These are phyloP conservation scores for Menidia menidia DNA, from an alignment of 2,797 vertebrate genomes.

Conservation along the genomic window DNA sequence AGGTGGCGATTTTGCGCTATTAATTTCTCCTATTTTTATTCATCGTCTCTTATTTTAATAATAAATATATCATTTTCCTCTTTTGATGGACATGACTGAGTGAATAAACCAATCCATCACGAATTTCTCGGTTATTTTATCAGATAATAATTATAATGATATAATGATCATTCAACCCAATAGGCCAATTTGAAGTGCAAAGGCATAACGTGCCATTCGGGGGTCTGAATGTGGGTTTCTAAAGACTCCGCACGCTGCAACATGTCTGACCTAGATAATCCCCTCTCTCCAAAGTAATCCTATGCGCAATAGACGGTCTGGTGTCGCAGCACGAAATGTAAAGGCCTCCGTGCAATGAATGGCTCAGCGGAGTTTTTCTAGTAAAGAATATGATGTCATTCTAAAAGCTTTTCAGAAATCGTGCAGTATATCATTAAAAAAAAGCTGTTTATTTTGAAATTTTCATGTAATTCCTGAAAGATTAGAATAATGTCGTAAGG, in stretches of 20 bases:
- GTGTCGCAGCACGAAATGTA: slow-evolving; percentile 47
- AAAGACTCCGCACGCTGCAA: slow-evolving; percentile 39
- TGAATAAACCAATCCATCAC: not conserved
- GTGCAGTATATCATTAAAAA: not conserved
- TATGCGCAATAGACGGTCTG: slow-evolving; percentile 33
- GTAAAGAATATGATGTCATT: not conserved
- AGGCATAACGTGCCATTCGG: not conserved
- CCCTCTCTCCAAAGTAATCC: slow-evolving; percentile 49
- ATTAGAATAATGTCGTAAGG: not conserved
- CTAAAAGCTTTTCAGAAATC: not conserved
- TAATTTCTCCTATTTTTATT: slow-evolving; percentile 3
- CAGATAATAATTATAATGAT: too few species aligned
- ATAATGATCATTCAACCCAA: accelerated
- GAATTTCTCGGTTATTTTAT: not conserved
- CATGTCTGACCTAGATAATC: slow-evolving; percentile 70
- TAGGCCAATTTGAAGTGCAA: not conserved
- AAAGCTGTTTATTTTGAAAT: not conserved
- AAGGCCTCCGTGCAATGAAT: slow-evolving; percentile 4
- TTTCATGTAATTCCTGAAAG: not conserved
- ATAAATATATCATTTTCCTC: not conserved
- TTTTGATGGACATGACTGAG: not conserved
- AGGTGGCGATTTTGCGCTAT: not conserved
- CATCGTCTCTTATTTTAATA: not conserved
- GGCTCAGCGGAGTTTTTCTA: too few species aligned
- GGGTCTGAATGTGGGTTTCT: slow-evolving; percentile 30